Evolutionary conservation across 1,140 invertebrate genomes (phyloP).

Genomic region (Hestina assimilis): DNA sequence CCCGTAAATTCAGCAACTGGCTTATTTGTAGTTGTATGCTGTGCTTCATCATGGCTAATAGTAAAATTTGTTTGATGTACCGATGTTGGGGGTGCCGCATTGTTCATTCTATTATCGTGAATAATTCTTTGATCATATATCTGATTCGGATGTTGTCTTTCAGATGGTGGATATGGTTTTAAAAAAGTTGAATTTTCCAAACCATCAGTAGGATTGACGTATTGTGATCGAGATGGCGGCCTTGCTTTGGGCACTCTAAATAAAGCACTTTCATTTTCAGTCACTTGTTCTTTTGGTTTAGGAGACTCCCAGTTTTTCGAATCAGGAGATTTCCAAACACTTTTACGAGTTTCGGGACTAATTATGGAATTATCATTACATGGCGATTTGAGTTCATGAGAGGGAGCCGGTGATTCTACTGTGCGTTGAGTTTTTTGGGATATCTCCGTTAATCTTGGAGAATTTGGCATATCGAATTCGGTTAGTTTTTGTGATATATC

Average conservation of each 20-base stretch:
- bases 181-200: slow-evolving; percentile 76
- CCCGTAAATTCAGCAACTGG: slow-evolving; percentile 54
- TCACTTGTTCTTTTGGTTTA: slow-evolving; percentile 52
- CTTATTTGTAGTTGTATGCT: slow-evolving; percentile 52
- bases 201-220: slow-evolving; percentile 59
- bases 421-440: slow-evolving; percentile 63
- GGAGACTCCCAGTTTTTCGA: slow-evolving; percentile 66
- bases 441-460: slow-evolving; percentile 67
- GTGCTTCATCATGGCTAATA: slow-evolving; percentile 68
- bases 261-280: slow-evolving; percentile 76
- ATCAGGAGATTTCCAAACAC: slow-evolving; percentile 73
- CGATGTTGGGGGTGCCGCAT: slow-evolving; percentile 43
- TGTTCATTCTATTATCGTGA: slow-evolving; percentile 60
- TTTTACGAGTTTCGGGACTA: slow-evolving; percentile 50
- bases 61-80: slow-evolving; percentile 61
- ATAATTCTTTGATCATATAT: slow-evolving; percentile 68
- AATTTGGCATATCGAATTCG: slow-evolving; percentile 67
- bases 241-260: slow-evolving; percentile 83
- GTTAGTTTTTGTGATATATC: slow-evolving; percentile 59
- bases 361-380: slow-evolving; percentile 53
- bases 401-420: slow-evolving; percentile 56
- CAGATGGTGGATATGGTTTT: slow-evolving; percentile 78
- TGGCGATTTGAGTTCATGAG: slow-evolving; percentile 67
- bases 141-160: slow-evolving; percentile 55
- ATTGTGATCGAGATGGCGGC: slow-evolving; percentile 81